phyloP scores from a whole-genome alignment of 53 echinoderm and acorn worm species.

The Henricia sp. region DNA sequence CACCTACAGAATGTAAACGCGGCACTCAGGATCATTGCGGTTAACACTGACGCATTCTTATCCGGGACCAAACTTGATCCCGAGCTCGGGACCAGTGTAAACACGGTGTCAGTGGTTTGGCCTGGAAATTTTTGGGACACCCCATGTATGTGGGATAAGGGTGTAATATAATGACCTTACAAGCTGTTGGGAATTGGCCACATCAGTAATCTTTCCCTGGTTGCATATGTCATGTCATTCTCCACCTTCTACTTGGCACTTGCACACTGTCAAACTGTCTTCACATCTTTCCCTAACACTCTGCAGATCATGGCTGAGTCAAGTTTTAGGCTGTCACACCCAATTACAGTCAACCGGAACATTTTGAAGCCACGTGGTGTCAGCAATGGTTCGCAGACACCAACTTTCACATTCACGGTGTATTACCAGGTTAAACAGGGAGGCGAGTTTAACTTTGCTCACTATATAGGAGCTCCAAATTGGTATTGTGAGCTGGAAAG shows the following conservation, averaged over 20 bases:
- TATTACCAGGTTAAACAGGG: too few species aligned
- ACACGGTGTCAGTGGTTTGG: too few species aligned
- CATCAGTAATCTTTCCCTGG: neutral
- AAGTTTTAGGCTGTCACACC: conserved; percentile 31
- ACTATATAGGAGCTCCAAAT: too few species aligned
- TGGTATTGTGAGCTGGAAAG: too few species aligned
- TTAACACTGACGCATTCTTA: too few species aligned
- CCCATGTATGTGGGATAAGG: too few species aligned
- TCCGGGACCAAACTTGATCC: too few species aligned
- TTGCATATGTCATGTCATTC: conserved; percentile 15
- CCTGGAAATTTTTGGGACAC: too few species aligned
- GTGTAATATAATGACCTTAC: conserved; percentile 17
- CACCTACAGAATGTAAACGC: too few species aligned
- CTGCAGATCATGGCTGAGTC: conserved; percentile 38
- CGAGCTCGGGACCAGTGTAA: too few species aligned
- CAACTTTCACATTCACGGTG: conserved; percentile 10
- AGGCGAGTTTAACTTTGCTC: too few species aligned
- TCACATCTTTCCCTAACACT: conserved; percentile 49
- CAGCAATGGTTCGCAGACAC: neutral
- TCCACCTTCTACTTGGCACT: conserved; percentile 20
- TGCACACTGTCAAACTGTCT: conserved; percentile 45
- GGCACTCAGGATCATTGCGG: too few species aligned
- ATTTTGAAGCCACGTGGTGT: conserved; percentile 42
- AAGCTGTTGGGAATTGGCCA: neutral
- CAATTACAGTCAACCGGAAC: conserved; percentile 44